Percentiles rank a stretch among this genome's conserved stretches.
Evolutionary conservation across 30 jellyfish, hydroid and myxozoan genomes (phyloP).

Genomic region (Morbakka virulenta): DNA sequence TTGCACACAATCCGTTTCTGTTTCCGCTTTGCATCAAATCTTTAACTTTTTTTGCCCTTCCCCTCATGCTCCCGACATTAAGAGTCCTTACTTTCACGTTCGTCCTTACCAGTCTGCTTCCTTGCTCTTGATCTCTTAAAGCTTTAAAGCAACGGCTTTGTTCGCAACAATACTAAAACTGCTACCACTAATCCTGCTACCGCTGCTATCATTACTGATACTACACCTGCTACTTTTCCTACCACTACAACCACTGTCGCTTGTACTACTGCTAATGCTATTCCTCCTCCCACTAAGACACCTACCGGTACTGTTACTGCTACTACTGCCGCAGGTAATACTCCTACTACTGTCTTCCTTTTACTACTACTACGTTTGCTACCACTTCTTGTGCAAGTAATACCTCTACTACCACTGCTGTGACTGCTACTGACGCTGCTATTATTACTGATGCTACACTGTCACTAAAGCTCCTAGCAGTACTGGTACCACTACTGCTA

Average conservation of each 20-base stretch:
- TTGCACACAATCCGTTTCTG: too few species aligned
- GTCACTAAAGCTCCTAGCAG: neutral
- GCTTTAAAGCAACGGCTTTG: neutral
- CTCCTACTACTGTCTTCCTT: too few species aligned
- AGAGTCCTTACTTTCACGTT: too few species aligned
- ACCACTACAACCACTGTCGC: neutral
- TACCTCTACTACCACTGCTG: neutral
- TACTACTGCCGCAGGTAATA: too few species aligned
- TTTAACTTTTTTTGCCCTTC: too few species aligned
- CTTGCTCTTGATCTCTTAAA: too few species aligned
- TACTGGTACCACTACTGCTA: neutral
- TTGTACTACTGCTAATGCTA: neutral
- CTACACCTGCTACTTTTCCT: neutral
- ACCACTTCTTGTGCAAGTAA: neutral
- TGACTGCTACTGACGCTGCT: neutral
- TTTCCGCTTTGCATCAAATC: too few species aligned
- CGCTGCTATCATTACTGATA: neutral
- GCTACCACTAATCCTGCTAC: neutral
- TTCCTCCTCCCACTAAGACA: neutral
- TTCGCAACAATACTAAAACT: neutral
- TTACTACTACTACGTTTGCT: neutral
- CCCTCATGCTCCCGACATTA: too few species aligned
- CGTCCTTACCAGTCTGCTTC: too few species aligned
- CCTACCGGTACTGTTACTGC: neutral
- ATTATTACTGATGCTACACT: neutral